Conservation (phyloP, 2,888 invertebrate genomes). For the Rhyacophila evoluta region DNA sequence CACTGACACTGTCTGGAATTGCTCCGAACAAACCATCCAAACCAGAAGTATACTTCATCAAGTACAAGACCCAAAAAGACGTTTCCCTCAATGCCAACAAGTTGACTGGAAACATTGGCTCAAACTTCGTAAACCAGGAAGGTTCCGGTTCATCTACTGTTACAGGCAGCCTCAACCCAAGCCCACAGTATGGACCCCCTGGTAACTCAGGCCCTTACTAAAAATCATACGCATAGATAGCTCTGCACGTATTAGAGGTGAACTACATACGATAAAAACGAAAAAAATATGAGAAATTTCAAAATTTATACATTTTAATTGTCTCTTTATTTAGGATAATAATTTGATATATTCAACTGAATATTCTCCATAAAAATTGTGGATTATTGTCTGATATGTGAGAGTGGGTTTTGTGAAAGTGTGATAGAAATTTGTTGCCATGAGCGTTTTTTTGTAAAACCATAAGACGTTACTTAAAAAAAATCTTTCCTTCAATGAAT, state of each 20-base stretch:
- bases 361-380: not conserved
- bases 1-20: constrained; percentile 78
- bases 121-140: constrained; percentile 55
- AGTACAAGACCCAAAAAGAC: constrained; percentile 79
- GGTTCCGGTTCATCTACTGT: constrained; percentile 54
- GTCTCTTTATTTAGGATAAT: not conserved
- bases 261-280: not conserved
- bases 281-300: not conserved
- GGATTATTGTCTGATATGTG: not conserved
- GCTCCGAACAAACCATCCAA: constrained; percentile 83
- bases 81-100: constrained; percentile 58
- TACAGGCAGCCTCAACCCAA: constrained; percentile 61
- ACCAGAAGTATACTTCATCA: constrained; percentile 88
- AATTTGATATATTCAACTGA: not conserved
- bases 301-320: not conserved
- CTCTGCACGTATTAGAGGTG: not conserved
- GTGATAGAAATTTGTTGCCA: not conserved
- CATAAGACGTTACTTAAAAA: not conserved
- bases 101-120: constrained; percentile 55
- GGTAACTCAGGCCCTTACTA: constrained; percentile 78
- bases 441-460: not conserved
- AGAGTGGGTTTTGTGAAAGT: not conserved
- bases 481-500: not conserved
- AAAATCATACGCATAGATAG: constrained; percentile 50
- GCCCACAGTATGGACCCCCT: constrained; percentile 75